A percentile compares a stretch with the other conserved stretches of the same genome.
Conservation (phyloP, 2,888 invertebrate species). For the Ramazzottius varieornatus region DNA sequence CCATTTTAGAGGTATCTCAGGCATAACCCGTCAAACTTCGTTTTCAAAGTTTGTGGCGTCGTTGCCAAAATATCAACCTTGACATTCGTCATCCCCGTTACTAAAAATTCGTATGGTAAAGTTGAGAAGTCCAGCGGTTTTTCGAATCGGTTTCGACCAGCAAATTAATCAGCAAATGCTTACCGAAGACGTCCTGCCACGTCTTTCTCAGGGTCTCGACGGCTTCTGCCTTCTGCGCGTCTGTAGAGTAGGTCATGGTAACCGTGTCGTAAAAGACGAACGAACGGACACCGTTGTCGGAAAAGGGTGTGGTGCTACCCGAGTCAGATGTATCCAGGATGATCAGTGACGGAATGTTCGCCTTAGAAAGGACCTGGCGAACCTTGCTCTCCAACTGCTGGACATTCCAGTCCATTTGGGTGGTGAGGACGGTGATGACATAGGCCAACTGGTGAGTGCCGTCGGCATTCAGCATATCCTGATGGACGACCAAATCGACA, state of each 20-base stretch:
- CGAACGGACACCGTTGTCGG: not conserved
- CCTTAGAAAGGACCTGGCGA: not conserved
- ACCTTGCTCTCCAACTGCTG: not conserved
- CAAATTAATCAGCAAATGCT: too few relatives aligned
- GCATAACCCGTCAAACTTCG: too few relatives aligned
- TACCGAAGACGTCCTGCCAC: not conserved
- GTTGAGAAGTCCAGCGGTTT: too few relatives aligned
- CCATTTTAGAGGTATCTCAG: too few relatives aligned
- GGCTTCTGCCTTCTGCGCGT: not conserved
- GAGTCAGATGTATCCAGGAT: not conserved
- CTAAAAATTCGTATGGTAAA: too few relatives aligned
- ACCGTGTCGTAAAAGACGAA: not conserved
- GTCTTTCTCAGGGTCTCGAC: not conserved
- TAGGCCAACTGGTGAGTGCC: not conserved
- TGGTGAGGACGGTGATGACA: not conserved
- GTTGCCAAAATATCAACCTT: too few relatives aligned
- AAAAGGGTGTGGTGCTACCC: not conserved
- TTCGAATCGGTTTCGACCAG: too few relatives aligned
- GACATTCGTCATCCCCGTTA: too few relatives aligned
- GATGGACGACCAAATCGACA: not conserved
- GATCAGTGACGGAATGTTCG: not conserved
- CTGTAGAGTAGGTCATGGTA: not conserved
- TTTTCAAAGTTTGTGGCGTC: too few relatives aligned
- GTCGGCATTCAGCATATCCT: not conserved
- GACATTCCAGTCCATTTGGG: not conserved